Evolutionary conservation across 2,113 vertebrate species (phyloP).

Genomic region (Microcebus griseorufus): DNA sequence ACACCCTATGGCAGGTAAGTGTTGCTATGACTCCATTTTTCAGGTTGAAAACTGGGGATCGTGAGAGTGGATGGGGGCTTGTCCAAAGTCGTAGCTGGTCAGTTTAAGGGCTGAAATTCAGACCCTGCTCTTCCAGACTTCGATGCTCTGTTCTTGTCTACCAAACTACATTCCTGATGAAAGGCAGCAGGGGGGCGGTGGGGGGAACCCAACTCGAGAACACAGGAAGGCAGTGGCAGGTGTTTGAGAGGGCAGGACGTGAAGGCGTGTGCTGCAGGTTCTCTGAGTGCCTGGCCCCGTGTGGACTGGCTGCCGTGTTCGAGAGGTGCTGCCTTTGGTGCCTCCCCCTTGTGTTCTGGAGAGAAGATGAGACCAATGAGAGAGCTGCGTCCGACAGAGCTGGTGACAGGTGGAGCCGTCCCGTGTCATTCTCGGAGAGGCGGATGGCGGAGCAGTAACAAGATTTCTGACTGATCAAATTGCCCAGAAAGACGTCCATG

Average conservation of each 20-base stretch:
- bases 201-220: not conserved
- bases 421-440: constrained; percentile 40
- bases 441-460: constrained; percentile 41
- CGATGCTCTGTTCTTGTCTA: not conserved
- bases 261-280: not conserved
- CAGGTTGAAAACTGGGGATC: not conserved
- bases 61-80: not conserved
- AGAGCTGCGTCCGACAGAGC: constrained; percentile 43
- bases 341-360: constrained; percentile 58
- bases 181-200: too few relatives aligned
- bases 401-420: not conserved
- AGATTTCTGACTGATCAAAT: constrained; percentile 26
- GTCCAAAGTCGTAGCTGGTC: not conserved
- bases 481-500: constrained; percentile 26
- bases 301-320: constrained; percentile 13
- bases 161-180: not conserved
- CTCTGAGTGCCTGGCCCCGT: not conserved
- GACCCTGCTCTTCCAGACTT: not conserved
- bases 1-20: not conserved
- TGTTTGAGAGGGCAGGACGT: not conserved
- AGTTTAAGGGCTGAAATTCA: not conserved
- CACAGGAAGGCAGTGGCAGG: not conserved
- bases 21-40: not conserved
- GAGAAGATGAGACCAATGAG: constrained; percentile 56
- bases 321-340: constrained; percentile 58